Base-by-base conservation (phyloP, 2,797 vertebrate genomes). In the Podarcis lilfordi region DNA sequence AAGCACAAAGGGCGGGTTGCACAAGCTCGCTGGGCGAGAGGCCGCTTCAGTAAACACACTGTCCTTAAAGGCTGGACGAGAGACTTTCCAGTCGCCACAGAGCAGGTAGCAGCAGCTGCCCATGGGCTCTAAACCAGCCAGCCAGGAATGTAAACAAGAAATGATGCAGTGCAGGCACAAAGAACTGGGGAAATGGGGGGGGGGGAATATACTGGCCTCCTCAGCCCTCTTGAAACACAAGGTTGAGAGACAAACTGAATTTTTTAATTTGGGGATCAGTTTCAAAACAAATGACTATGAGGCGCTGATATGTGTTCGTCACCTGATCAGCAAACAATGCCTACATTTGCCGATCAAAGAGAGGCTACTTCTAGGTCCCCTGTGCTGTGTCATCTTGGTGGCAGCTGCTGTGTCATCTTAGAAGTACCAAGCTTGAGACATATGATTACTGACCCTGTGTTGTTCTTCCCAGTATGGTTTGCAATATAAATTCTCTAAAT, bases 101-200 rank as follows among this genome's bases (percentile, higher is more conserved):
- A 81, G 86, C 40, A 91, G 88, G 45, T 84, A 88, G 88, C 66
- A 85, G 87, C 85, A 77, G 85, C 84, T 78, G 84, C 83, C 86
- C 84, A 69, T 8, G 1, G 4, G 35, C 84, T 64, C 80, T 50
- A 45, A 8, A 72, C 1, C 3, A 37, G 71, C 6, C n/a, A 76
- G 85, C 88, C 93, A 91, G 91, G 88, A 87, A 90, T 0, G 80
- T 89, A 92, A 94, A 93, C 75, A 91, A 92, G 89, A 78, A 13
- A 5, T 81, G 94, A 92, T 93, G 91, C 88, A 50, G 85, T 8
- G 76, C 84, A 5, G 85, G 71, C 91, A 84, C 35, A 35, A 59
- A 84, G 80, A 84, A 85, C 85, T 55, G 79, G 50, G 40, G 37
- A 77, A 72, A 82, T 23, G 15, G 0, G 37, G 88, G 76, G 59